Base-by-base conservation (phyloP, 23 tunicate species). In the Trididemnum clinides region DNA sequence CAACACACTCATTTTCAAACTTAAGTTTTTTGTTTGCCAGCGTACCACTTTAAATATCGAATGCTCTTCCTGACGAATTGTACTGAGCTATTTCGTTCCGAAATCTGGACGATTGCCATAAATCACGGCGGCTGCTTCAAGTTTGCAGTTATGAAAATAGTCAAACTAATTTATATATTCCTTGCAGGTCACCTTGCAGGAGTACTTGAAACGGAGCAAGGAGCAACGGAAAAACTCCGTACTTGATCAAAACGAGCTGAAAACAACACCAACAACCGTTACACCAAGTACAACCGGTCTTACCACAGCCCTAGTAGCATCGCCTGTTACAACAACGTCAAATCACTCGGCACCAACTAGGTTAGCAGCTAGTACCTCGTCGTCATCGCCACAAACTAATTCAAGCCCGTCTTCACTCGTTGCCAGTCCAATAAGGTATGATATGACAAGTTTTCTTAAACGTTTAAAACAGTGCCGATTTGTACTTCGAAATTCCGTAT, bases 151-250 rank as follows among this genome's bases (percentile, higher is more conserved):
- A n/a, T n/a, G n/a, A n/a, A n/a, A n/a, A n/a, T n/a, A n/a, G n/a
- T n/a, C n/a, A n/a, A n/a, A n/a, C n/a, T n/a, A n/a, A n/a, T n/a
- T n/a, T n/a, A n/a, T n/a, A n/a, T n/a, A n/a, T 44, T 44, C 15
- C 2, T 72, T 33, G 10, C 51, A 87, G 91, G 91, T 87, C 7
- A 80, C 91, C 1, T 33, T 87, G 39, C 91, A 87, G 70, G 91
- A 87, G 51, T 87, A 87, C 31, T 70, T 69, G 27, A 87, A 87
- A 36, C 85, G 91, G 27, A 79, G 72, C 26, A 87, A 87, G 71
- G 91, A 80, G 49, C 57, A 32, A 10, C 83, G 83, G 4, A 78
- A 51, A 23, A 78, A 26, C 27, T 27, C 38, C 27, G 1, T 29
- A 2, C 18, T 18, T 18, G 66, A 78, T 18, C 83, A 50, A 78